A percentile compares a stretch with the other conserved stretches of the same genome.
These are phyloP conservation scores for Coregonus clupeaformis DNA, from an alignment of 2,113 vertebrate genomes.

Conservation along the genomic window DNA sequence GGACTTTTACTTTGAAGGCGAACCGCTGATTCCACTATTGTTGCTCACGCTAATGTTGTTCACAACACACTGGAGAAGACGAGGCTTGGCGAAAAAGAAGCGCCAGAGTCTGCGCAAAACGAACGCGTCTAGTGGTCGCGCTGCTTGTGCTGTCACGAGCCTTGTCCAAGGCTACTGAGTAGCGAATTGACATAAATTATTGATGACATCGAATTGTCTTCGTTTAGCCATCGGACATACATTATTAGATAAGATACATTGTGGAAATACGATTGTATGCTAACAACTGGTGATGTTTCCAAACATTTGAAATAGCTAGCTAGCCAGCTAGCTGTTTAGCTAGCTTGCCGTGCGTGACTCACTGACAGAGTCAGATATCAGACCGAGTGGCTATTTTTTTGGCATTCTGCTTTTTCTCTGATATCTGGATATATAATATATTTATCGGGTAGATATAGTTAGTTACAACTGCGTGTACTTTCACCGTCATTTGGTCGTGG, in stretches of 20 bases:
- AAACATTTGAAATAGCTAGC: slow-evolving; percentile 63
- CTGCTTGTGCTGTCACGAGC: slow-evolving; percentile 72
- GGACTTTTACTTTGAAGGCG: too few relatives aligned
- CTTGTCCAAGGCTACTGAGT: slow-evolving; percentile 49
- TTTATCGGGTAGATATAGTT: background rate
- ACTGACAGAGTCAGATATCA: slow-evolving; percentile 9
- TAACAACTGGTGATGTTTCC: slow-evolving; percentile 57
- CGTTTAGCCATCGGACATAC: background rate
- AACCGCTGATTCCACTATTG: too few relatives aligned
- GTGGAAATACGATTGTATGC: slow-evolving; percentile 7
- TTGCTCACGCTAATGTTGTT: too few relatives aligned
- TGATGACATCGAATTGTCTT: slow-evolving; percentile 21
- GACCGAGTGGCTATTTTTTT: slow-evolving; percentile 24
- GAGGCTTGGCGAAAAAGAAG: background rate
- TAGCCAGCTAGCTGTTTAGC: slow-evolving; percentile 72
- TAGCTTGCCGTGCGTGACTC: slow-evolving; percentile 68
- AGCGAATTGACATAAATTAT: slow-evolving; percentile 42
- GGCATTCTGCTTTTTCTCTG: background rate
- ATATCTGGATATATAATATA: background rate
- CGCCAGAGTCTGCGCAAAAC: slow-evolving; percentile 44
- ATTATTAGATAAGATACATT: background rate
- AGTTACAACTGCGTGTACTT: background rate
- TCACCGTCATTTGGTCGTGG: background rate
- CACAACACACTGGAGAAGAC: background rate
- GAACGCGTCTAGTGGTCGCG: slow-evolving; percentile 50